Base-by-base conservation (phyloP, 2,888 invertebrate genomes). In the Torymus aiolomorphi region DNA sequence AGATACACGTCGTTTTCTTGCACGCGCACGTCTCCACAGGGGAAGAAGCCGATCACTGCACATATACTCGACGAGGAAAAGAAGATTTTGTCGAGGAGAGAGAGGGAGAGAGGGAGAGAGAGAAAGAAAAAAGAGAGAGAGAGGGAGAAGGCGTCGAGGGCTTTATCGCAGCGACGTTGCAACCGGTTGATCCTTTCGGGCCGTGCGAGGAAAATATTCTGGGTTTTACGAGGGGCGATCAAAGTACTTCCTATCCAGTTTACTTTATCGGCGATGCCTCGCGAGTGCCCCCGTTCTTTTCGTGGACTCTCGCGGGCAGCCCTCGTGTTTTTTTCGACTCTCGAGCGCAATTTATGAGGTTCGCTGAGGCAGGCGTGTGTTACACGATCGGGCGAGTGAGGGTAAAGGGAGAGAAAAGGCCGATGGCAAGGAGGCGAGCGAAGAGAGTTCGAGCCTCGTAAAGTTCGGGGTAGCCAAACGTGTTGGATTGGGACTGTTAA, bases 161-260 rank as follows among this genome's bases (percentile, higher is more conserved):
- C 59, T 70, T 75, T 71, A 79, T 75, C 65, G 63, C 51, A 65
- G 56, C 65, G 62, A 61, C 72, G 62, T 66, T 76, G 76, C 76
- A 76, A 80, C 80, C 73, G 80, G 80, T 76, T 76, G 80, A 77
- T 80, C 73, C 80, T 75, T 70, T 59, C 31, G 63, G 16, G 72
- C 10, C 14, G 4, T 59, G 31, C 31, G 65, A 70, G 66, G 63
- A 77, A 74, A 80, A 80, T 74, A 77, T 80, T 77, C 70, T 61
- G 59, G 59, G 56, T 80, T 80, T 74, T 73, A 76, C 77, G 80
- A 72, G 61, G 31, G 42, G 52, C 77, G 76, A 80, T 80, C 75
- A 71, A 80, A 62, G 67, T 76, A 57, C 75, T 73, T 67, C 66
- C 67, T 73, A 80, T 76, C 76, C 75, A 49, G 57, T 61, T 62